Evolutionary conservation across 2,888 invertebrate species (phyloP).

Genomic region (Mantis religiosa): DNA sequence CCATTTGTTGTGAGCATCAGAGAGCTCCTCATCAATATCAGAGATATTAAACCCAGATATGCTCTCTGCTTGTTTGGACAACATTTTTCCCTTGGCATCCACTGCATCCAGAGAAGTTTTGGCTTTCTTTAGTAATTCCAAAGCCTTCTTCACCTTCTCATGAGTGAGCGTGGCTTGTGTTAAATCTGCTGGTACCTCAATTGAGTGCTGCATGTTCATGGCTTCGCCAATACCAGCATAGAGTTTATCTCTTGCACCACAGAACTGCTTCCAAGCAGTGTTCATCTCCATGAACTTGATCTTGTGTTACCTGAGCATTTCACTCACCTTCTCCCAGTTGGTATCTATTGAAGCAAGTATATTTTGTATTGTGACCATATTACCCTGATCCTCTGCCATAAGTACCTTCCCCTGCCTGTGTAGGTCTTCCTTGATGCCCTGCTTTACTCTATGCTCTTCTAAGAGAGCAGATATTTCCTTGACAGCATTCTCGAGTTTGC

Average conservation of each 20-base stretch:
- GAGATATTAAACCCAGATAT: slow-evolving; percentile 61
- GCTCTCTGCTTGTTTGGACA: slow-evolving; percentile 65
- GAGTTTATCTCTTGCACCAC: slow-evolving; percentile 67
- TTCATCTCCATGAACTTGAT: slow-evolving; percentile 69
- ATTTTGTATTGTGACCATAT: slow-evolving; percentile 75
- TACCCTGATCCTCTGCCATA: slow-evolving; percentile 77
- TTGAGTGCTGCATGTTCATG: slow-evolving; percentile 58
- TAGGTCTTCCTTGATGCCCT: slow-evolving; percentile 61
- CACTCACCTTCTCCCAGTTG: slow-evolving; percentile 75
- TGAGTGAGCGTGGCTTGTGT: slow-evolving; percentile 65
- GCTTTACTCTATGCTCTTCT: slow-evolving; percentile 46
- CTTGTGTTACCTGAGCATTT: slow-evolving; percentile 68
- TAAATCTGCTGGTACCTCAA: slow-evolving; percentile 67
- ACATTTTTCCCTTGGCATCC: slow-evolving; percentile 68
- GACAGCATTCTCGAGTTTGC: slow-evolving; percentile 48
- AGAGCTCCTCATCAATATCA: slow-evolving; percentile 42
- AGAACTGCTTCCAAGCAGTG: slow-evolving; percentile 69
- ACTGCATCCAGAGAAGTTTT: slow-evolving; percentile 73
- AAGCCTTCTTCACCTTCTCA: slow-evolving; percentile 71
- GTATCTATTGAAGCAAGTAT: slow-evolving; percentile 72
- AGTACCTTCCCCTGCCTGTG: slow-evolving; percentile 73
- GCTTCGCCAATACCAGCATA: slow-evolving; percentile 66
- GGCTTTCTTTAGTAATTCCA: slow-evolving; percentile 69
- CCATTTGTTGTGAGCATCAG: slow-evolving; percentile 63
- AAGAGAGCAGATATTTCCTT: slow-evolving; percentile 51